A percentile compares a stretch with the other conserved stretches of the same genome.
Evolutionary conservation across 1,140 invertebrate species (phyloP).

Genomic region (Colletes gigas): DNA sequence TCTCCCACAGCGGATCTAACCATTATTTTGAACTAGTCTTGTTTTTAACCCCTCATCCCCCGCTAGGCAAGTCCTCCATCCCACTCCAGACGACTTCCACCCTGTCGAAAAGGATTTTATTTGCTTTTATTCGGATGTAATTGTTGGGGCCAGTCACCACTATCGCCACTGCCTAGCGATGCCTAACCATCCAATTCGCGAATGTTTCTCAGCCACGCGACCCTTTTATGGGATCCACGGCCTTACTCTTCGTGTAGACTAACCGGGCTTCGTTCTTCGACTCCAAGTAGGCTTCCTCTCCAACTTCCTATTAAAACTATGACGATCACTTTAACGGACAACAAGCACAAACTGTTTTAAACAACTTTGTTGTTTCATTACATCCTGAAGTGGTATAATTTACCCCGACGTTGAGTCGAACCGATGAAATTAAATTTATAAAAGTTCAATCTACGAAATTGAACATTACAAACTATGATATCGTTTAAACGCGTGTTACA

Average conservation of each 20-base stretch:
- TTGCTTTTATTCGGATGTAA: constrained; percentile 80
- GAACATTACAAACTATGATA: neutral
- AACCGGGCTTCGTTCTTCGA: constrained; percentile 20
- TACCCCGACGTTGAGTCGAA: neutral
- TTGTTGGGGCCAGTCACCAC: constrained; percentile 81
- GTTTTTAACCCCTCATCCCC: constrained; percentile 69
- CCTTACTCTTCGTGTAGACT: constrained; percentile 46
- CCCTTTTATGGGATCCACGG: constrained; percentile 67
- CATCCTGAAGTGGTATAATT: neutral
- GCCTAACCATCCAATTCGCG: constrained; percentile 75
- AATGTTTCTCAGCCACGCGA: constrained; percentile 80
- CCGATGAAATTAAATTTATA: neutral
- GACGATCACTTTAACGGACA: constrained; percentile 25
- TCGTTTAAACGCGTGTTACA: too few relatives aligned
- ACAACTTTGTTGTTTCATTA: constrained; percentile 18
- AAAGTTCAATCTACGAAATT: neutral
- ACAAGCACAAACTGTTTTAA: constrained; percentile 44
- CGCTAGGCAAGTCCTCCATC: constrained; percentile 39
- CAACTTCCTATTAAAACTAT: constrained; percentile 34
- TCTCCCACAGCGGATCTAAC: constrained; percentile 77
- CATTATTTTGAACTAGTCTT: constrained; percentile 80
- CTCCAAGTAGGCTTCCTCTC: constrained; percentile 34
- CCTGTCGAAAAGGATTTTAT: constrained; percentile 68
- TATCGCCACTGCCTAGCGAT: constrained; percentile 75
- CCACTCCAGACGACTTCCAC: constrained; percentile 48